A percentile compares a stretch with the other conserved stretches of the same genome.
These are phyloP conservation scores for Gymnoscopelus microlampas DNA, from an alignment of 2,797 vertebrate genomes.

Conservation along the genomic window DNA sequence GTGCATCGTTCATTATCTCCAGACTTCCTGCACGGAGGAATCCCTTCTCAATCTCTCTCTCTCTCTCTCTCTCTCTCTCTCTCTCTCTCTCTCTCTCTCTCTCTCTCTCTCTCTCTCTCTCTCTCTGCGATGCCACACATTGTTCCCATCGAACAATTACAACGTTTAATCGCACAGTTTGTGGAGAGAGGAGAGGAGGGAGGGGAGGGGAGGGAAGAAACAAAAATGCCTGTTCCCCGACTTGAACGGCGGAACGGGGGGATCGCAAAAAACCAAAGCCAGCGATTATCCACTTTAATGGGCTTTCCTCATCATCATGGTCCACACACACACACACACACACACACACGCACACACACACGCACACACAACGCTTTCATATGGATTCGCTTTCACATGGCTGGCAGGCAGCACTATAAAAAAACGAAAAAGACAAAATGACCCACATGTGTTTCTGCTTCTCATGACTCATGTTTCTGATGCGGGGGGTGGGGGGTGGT, in stretches of 20 bases:
- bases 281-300: slow-evolving; percentile 62
- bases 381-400: slow-evolving; percentile 65
- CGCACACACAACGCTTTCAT: slow-evolving; percentile 41
- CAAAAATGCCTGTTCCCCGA: background rate
- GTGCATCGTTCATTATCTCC: slow-evolving; percentile 5
- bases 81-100: no score
- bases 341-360: no score
- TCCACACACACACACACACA: background rate
- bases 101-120: no score
- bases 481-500: background rate
- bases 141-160: slow-evolving; percentile 43
- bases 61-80: no score
- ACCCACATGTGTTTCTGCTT: slow-evolving; percentile 60
- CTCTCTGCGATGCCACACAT: slow-evolving; percentile 36
- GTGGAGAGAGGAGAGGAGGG: background rate
- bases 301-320: slow-evolving; percentile 54
- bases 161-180: slow-evolving; percentile 33
- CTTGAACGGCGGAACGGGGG: slow-evolving; percentile 35
- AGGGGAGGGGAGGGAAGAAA: slow-evolving; percentile 7
- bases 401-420: slow-evolving; percentile 66
- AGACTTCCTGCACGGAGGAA: slow-evolving; percentile 11
- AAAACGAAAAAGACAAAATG: slow-evolving; percentile 46
- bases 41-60: slow-evolving; percentile 3
- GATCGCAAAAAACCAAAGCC: background rate
- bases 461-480: slow-evolving; percentile 62